Conservation (phyloP, 2,888 invertebrate species). For the Rutpela maculata region DNA sequence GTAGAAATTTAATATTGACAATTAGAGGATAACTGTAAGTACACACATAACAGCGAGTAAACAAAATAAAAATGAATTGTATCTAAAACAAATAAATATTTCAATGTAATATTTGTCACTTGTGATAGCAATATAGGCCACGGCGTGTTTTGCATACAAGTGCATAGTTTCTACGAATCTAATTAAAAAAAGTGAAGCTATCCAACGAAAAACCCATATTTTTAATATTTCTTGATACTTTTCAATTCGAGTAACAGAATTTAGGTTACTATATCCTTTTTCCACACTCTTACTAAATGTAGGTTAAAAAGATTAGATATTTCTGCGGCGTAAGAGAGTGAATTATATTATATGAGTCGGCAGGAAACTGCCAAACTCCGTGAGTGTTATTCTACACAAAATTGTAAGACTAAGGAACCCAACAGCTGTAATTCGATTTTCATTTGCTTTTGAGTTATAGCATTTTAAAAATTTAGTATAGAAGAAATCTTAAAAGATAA, state of each 20-base stretch:
- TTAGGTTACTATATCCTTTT: neutral
- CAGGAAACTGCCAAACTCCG: too few relatives aligned
- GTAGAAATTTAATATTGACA: too few relatives aligned
- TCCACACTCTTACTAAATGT: neutral
- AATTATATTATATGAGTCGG: too few relatives aligned
- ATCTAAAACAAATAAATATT: neutral
- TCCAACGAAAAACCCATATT: neutral
- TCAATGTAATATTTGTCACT: neutral
- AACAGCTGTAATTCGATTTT: too few relatives aligned
- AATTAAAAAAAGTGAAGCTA: neutral
- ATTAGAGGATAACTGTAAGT: too few relatives aligned
- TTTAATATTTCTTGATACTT: neutral
- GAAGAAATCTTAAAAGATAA: too few relatives aligned
- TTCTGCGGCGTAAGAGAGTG: neutral
- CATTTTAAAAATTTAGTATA: too few relatives aligned
- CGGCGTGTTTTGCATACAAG: neutral
- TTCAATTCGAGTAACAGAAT: neutral
- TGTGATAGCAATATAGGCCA: neutral
- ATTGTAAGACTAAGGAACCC: too few relatives aligned
- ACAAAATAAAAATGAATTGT: too few relatives aligned
- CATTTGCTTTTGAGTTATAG: too few relatives aligned
- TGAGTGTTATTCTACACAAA: too few relatives aligned
- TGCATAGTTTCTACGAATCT: neutral
- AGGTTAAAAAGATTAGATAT: neutral
- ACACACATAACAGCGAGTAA: too few relatives aligned